phyloP scores from a whole-genome alignment of 1,140 invertebrate species.

The Cotesia chilonis region DNA sequence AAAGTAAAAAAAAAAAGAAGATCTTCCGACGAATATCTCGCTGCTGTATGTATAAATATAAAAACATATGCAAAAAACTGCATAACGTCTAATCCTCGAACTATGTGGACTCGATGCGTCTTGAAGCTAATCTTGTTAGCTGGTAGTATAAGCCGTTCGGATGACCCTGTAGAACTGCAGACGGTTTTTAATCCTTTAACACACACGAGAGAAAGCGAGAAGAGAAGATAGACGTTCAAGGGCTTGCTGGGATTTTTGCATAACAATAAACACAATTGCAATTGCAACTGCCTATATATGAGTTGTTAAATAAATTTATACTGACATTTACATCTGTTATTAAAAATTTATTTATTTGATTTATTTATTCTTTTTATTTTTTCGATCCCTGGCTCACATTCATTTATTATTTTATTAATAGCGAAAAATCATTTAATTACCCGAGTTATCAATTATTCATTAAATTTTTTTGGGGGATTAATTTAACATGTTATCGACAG shows the following conservation, averaged over 20 bases:
- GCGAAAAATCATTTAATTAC: no score
- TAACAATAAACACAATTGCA: slow-evolving; percentile 64
- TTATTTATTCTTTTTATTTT: no score
- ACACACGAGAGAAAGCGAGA: slow-evolving; percentile 33
- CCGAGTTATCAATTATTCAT: no score
- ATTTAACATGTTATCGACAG: no score
- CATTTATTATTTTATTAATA: no score
- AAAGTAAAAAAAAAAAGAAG: no score
- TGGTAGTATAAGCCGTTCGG: slow-evolving; percentile 57
- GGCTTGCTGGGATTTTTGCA: slow-evolving; percentile 58
- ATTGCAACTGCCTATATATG: background rate
- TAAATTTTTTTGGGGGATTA: no score
- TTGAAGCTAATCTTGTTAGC: slow-evolving; percentile 65
- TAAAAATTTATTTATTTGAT: background rate
- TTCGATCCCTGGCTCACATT: no score
- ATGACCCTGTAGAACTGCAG: slow-evolving; percentile 59
- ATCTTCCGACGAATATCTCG: no score
- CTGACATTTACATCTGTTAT: background rate
- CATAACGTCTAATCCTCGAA: slow-evolving; percentile 61
- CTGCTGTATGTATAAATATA: slow-evolving; percentile 30
- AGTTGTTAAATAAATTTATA: background rate
- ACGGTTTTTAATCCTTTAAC: slow-evolving; percentile 64
- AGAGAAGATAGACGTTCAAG: background rate
- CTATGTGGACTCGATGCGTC: slow-evolving; percentile 62
- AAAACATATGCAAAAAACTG: slow-evolving; percentile 55